Base-by-base conservation (phyloP, 1,140 invertebrate species). In the Archivesica marissinica region DNA sequence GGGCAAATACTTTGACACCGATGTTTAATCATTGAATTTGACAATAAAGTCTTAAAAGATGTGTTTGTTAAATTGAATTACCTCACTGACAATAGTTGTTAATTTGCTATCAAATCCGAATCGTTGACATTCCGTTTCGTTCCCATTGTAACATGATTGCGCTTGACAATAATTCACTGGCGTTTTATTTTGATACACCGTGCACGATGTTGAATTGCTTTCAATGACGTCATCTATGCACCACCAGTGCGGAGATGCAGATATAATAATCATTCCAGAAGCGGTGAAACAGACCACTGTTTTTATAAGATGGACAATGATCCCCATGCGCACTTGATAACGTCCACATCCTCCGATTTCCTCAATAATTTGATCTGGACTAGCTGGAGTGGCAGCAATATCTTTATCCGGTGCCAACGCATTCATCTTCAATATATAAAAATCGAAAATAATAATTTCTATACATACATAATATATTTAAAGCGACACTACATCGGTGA, bases 361-460 rank as follows among this genome's bases (percentile, higher is more conserved):
- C 30, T 79, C 56, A 33, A 79, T 64, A 6, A 79, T 38, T 20
- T 79, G 23, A 64, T 79, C 76, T 44, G 76, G 76, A 64, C 56
- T 64, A 20, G 66, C 33, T n/a, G n/a, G n/a, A n/a, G n/a, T n/a
- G 20, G 20, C 30, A 25, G 23, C 68, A 13, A 30, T 28, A 7
- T 23, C 38, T 44, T n/a, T 68, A 7, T n/a, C 25, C 9, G 39
- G 17, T 2, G 17, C 23, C 2, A 4, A 15, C 20, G 13, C 15
- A 6, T 2, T 68, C 3, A 44, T 4, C 38, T 30, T 39, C 61
- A 66, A n/a, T n/a, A n/a, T n/a, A n/a, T n/a, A n/a, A n/a, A n/a
- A n/a, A n/a, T n/a, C n/a, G n/a, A n/a, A n/a, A n/a, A n/a, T n/a
- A n/a, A n/a, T n/a, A n/a, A n/a, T n/a, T n/a, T n/a, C n/a, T n/a